Conservation (phyloP, 1,140 invertebrate genomes). For the Caenorhabditis tropicalis region DNA sequence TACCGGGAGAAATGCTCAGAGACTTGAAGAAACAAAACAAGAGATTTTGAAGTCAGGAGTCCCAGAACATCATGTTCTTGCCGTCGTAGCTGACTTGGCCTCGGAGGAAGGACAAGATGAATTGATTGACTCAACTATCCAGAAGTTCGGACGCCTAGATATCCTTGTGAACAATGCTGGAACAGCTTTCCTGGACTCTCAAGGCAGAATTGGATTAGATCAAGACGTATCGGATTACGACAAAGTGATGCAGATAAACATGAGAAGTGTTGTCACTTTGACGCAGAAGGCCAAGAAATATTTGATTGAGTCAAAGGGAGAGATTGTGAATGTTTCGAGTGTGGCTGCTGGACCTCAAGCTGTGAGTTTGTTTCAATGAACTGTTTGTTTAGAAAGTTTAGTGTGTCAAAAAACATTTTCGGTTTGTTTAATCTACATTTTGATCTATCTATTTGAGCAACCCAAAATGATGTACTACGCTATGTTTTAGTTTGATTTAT, state of each 20-base stretch:
- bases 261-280: slow-evolving; percentile 58
- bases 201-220: slow-evolving; percentile 10
- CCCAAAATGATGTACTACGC: too few species aligned
- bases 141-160: slow-evolving; percentile 60
- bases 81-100: slow-evolving; percentile 52
- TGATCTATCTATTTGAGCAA: too few species aligned
- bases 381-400: too few species aligned
- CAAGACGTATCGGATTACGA: slow-evolving; percentile 53
- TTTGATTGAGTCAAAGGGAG: slow-evolving; percentile 60
- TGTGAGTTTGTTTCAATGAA: slow-evolving; percentile 1
- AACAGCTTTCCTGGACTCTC: slow-evolving; percentile 29
- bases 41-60: slow-evolving; percentile 46
- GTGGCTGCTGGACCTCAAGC: slow-evolving; percentile 25
- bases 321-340: slow-evolving; percentile 60
- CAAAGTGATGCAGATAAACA: slow-evolving; percentile 57
- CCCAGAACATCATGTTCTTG: slow-evolving; percentile 24
- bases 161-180: slow-evolving; percentile 62
- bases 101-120: slow-evolving; percentile 55
- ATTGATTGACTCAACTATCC: slow-evolving; percentile 56
- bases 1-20: slow-evolving; percentile 79
- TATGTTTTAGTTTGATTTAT: too few species aligned
- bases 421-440: too few species aligned
- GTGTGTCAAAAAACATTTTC: too few species aligned
- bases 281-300: slow-evolving; percentile 50
- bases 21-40: slow-evolving; percentile 46